phyloP scores from a whole-genome alignment of 2,797 vertebrate genomes.

The Pampus argenteus region DNA sequence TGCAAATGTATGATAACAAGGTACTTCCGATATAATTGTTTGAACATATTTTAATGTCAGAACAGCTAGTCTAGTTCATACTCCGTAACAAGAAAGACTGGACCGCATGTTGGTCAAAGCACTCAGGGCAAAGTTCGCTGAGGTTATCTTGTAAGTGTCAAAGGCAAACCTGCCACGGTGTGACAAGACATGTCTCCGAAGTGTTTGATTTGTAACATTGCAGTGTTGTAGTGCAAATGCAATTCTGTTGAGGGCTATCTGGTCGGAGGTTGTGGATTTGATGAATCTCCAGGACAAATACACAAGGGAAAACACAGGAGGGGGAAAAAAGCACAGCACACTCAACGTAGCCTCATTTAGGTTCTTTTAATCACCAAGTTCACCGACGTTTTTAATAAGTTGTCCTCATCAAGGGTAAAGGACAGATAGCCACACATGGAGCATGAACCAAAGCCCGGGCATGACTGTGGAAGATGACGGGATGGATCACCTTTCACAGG shows the following conservation, averaged over 20 bases:
- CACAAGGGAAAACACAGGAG: too few relatives aligned
- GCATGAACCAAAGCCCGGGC: background rate
- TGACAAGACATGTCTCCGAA: background rate
- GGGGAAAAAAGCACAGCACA: too few relatives aligned
- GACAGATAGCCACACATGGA: background rate
- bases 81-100: background rate
- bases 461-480: background rate
- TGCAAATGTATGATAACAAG: too few relatives aligned
- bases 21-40: background rate
- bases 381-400: too few relatives aligned
- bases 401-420: too few relatives aligned
- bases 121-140: constrained; percentile 7
- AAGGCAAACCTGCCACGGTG: background rate
- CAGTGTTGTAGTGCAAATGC: background rate
- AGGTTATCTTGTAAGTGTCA: constrained; percentile 27
- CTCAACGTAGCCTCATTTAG: too few relatives aligned
- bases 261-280: background rate
- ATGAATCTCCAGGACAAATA: background rate
- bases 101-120: background rate
- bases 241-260: background rate
- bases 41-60: background rate
- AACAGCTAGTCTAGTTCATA: background rate
- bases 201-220: background rate
- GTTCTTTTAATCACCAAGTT: too few relatives aligned
- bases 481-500: background rate